These are phyloP conservation scores for Castor canadensis DNA, from an alignment of 2,113 vertebrate genomes.

Conservation along the genomic window DNA sequence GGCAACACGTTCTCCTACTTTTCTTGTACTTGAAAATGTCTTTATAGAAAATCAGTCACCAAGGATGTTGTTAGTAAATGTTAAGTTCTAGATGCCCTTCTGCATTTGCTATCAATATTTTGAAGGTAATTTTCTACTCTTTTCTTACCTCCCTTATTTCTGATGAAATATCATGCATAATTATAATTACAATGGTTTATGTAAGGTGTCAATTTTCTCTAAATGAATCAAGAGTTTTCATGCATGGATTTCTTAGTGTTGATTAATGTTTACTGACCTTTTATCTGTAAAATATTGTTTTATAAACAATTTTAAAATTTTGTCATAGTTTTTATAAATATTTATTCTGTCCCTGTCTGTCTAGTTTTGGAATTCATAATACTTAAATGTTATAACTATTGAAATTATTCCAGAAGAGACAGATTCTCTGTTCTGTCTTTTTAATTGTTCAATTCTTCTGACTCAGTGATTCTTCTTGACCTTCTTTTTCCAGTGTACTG, in stretches of 20 bases:
- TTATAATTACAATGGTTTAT: neutral
- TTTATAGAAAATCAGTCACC: neutral
- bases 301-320: neutral
- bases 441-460: neutral
- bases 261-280: neutral
- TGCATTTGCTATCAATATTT: neutral
- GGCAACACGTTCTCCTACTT: too few relatives aligned
- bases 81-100: neutral
- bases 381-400: neutral
- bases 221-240: neutral
- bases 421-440: neutral
- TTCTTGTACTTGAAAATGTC: too few relatives aligned
- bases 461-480: neutral
- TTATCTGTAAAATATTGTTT: neutral
- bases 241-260: too few relatives aligned
- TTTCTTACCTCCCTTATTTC: neutral
- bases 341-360: neutral
- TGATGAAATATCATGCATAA: neutral
- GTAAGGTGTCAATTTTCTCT: neutral
- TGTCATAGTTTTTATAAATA: neutral
- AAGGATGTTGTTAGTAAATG: neutral
- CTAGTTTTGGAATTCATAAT: neutral
- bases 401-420: neutral
- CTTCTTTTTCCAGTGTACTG: neutral
- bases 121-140: neutral